phyloP scores from a whole-genome alignment of 2,888 invertebrate species.

The Tinea trinotella region DNA sequence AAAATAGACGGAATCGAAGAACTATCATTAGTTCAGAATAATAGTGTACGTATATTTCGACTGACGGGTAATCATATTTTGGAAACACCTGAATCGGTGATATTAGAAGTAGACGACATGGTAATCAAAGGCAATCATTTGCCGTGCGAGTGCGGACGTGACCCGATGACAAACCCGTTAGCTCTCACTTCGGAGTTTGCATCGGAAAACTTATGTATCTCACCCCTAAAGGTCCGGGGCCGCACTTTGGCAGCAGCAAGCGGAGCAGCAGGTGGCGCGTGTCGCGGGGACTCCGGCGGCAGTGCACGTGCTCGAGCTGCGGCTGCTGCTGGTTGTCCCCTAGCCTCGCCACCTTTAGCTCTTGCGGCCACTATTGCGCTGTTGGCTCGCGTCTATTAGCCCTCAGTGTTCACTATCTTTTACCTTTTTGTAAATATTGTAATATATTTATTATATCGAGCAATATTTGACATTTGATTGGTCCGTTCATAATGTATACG shows the following conservation, averaged over 20 bases:
- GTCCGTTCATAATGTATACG: constrained; percentile 70
- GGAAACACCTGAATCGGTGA: constrained; percentile 81
- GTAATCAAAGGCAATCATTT: constrained; percentile 85
- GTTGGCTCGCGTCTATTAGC: constrained; percentile 53
- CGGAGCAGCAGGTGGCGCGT: constrained; percentile 35
- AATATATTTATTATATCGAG: constrained; percentile 49
- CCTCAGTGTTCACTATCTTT: constrained; percentile 53
- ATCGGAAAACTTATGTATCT: constrained; percentile 87
- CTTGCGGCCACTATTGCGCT: constrained; percentile 44
- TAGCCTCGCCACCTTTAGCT: constrained; percentile 35
- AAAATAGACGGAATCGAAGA: constrained; percentile 88
- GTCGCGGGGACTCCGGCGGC: constrained; percentile 54
- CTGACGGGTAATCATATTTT: constrained; percentile 88
- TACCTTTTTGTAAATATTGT: constrained; percentile 66
- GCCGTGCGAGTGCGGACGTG: constrained; percentile 90
- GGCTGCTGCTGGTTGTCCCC: constrained; percentile 35
- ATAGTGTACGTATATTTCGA: constrained; percentile 79
- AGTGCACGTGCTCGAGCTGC: constrained; percentile 46
- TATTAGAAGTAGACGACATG: constrained; percentile 79
- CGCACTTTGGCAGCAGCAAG: constrained; percentile 76
- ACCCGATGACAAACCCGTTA: constrained; percentile 82
- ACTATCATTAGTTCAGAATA: constrained; percentile 78
- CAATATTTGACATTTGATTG: constrained; percentile 68
- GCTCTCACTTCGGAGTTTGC: constrained; percentile 78
- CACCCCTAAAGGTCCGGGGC: constrained; percentile 87